Base-by-base conservation (phyloP, 2,113 vertebrate genomes). In the Saguinus midas region DNA sequence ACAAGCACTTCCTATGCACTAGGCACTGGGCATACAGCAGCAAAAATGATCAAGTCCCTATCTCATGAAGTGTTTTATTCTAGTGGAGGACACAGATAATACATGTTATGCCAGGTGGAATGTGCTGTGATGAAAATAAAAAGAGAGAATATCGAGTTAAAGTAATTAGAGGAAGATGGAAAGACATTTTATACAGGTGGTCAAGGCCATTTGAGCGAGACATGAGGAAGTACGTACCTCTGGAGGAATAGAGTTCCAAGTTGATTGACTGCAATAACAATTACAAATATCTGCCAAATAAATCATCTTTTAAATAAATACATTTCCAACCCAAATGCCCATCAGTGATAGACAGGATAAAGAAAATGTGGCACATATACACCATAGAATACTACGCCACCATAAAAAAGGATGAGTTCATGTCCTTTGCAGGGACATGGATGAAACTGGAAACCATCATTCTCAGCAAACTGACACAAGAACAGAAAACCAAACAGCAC, bases 271-370 rank as follows among this genome's bases (percentile, higher is more conserved):
- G 14, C 32, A 20, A 20, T 48, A 94, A 57, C 48, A 82, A 13
- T 87, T 57, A 79, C 73, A 92, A 90, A 72, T 76, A 73, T 37
- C 72, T 94, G 25, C 76, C 70, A 50, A 83, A 94, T 64, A 76
- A 91, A 52, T 37, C 17, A 75, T 64, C 32, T 89, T 92, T 88
- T 66, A 72, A 68, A 40, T 70, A 70, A 50, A 88, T 57, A 55
- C n/a, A 88, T 40, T 52, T 52, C 52, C 16, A 52, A 52, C 16
- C 16, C 52, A 52, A 17, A 52, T 52, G 14, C 16, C 52, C 52
- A 17, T 52, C 52, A 52, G 17, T 52, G 16, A 52, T 52, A 52
- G 52, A 52, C 52, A 5, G 52, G 16, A 52, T 52, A 52, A 52
- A 52, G 52, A 52, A 52, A 52, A 52, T 52, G 16, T 52, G 52